Conservation (phyloP, 2,888 invertebrate genomes). For the Rhopalosiphum nymphaeae region DNA sequence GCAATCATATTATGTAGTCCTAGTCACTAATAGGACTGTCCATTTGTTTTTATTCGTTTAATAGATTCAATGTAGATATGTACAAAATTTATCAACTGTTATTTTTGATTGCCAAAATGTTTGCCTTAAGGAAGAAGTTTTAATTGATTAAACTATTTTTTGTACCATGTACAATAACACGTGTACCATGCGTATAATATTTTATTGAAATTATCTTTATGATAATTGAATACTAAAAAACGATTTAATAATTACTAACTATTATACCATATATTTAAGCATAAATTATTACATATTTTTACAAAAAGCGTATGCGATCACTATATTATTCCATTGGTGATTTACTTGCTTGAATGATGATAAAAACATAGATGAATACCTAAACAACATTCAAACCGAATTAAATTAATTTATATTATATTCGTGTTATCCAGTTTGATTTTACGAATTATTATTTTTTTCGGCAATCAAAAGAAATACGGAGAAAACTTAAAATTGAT, state of each 20-base stretch:
- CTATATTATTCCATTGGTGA: neutral
- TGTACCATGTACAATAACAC: neutral
- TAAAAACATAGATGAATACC: neutral
- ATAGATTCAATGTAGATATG: slow-evolving; percentile 22
- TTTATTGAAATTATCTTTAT: neutral
- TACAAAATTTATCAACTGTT: neutral
- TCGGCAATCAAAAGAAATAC: no score
- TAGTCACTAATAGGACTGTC: neutral
- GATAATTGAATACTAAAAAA: slow-evolving; percentile 37
- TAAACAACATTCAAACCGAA: neutral
- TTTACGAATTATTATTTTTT: neutral
- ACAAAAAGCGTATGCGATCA: neutral
- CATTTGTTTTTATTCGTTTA: neutral
- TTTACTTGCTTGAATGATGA: neutral
- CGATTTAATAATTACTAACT: neutral
- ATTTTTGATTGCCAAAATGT: neutral
- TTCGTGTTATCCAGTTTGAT: neutral
- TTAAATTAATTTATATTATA: neutral
- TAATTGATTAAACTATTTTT: slow-evolving; percentile 36
- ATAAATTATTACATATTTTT: neutral
- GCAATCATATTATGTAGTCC: neutral
- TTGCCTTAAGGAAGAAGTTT: slow-evolving; percentile 36
- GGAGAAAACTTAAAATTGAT: neutral
- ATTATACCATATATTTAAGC: neutral
- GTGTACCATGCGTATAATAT: neutral